These are phyloP conservation scores for Falco berigora DNA, from an alignment of 2,797 vertebrate genomes.

Conservation along the genomic window DNA sequence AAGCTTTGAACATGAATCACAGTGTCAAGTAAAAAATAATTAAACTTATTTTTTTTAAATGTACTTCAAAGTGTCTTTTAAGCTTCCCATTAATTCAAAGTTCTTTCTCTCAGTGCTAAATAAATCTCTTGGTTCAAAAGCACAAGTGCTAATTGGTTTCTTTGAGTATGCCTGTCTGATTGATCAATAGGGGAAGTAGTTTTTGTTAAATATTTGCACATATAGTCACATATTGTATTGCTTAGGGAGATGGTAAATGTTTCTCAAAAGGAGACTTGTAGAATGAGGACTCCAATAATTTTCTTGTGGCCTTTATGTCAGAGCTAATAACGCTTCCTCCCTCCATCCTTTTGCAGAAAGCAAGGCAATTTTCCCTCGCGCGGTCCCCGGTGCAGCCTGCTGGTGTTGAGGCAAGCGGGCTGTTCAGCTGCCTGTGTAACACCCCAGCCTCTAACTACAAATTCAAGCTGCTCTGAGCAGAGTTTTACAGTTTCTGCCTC, in stretches of 20 bases:
- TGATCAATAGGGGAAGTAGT: slow-evolving; percentile 47
- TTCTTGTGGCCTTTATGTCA: slow-evolving; percentile 34
- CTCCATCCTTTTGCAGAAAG: background rate
- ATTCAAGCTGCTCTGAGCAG: background rate
- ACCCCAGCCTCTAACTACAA: background rate
- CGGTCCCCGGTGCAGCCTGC: background rate
- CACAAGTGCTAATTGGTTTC: slow-evolving; percentile 58
- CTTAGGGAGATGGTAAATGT: slow-evolving; percentile 50
- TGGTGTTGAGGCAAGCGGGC: background rate
- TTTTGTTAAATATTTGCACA: slow-evolving; percentile 62
- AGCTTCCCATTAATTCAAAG: slow-evolving; percentile 17
- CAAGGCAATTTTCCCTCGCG: background rate
- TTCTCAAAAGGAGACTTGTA: slow-evolving; percentile 27
- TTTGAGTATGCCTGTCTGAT: slow-evolving; percentile 17
- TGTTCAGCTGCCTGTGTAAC: slow-evolving; percentile 7
- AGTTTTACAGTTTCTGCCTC: background rate
- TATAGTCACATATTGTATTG: slow-evolving; percentile 26
- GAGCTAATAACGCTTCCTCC: background rate
- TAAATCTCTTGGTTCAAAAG: slow-evolving; percentile 58
- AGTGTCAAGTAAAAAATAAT: slow-evolving; percentile 59
- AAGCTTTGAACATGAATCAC: slow-evolving; percentile 40
- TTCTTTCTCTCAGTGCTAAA: slow-evolving; percentile 32
- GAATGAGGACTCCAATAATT: slow-evolving; percentile 8
- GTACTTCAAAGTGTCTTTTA: slow-evolving; percentile 57
- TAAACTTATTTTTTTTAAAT: slow-evolving; percentile 47